Evolutionary conservation across 64 coral and sea anemone species (phyloP).

Genomic region (Anthopleura sola): DNA sequence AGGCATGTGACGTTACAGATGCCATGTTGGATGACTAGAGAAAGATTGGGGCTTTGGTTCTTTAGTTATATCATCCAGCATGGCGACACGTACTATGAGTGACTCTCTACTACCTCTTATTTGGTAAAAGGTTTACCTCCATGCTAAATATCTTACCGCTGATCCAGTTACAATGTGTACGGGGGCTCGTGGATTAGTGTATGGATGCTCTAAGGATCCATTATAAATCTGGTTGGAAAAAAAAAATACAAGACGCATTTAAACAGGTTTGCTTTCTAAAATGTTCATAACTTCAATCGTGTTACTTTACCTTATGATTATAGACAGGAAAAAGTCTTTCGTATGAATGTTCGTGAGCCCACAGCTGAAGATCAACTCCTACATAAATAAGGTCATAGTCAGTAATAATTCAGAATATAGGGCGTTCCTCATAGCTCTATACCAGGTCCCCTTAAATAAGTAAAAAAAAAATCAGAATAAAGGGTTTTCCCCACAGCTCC

Average conservation of each 20-base stretch:
- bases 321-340: slow-evolving; percentile 81
- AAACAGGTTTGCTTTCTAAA: not conserved
- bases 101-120: too few species aligned
- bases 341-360: slow-evolving; percentile 89
- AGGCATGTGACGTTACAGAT: too few species aligned
- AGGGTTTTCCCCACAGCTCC: too few species aligned
- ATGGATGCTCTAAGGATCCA: slow-evolving; percentile 76
- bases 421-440: not conserved
- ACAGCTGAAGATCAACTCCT: slow-evolving; percentile 82
- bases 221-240: slow-evolving; percentile 63
- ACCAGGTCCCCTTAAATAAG: too few species aligned
- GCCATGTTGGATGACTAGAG: too few species aligned
- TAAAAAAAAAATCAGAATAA: too few species aligned
- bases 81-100: too few species aligned
- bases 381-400: not conserved
- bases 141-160: slow-evolving; percentile 57
- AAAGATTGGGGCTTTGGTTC: too few species aligned
- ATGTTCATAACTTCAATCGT: not conserved
- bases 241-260: not conserved
- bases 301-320: slow-evolving; percentile 59
- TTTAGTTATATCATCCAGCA: too few species aligned
- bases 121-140: too few species aligned
- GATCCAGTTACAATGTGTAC: slow-evolving; percentile 94
- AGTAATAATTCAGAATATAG: too few species aligned
- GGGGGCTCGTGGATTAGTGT: slow-evolving; percentile 86